Evolutionary conservation across 2,797 vertebrate species (phyloP), one percentile per base, ranked within the genome.

Genomic region (Apodemus agrarius): DNA sequence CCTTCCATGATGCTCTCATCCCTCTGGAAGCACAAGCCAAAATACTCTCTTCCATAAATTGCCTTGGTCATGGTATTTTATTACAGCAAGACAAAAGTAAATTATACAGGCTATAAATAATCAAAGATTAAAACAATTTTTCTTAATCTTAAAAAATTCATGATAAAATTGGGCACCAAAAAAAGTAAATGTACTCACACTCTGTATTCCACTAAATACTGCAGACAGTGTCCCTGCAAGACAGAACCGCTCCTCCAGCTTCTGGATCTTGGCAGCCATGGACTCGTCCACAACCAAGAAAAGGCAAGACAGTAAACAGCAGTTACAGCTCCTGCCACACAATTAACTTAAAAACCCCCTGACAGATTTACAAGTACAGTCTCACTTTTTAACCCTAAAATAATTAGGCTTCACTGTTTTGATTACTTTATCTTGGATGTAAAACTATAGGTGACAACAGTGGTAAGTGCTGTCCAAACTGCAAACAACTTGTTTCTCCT

Each of bases 231-330:
- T 97, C 65, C 99, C 95, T 99, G 99, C 96, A 99, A 97, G 96
- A 99, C 98, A 95, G 99, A 99, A 99, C 84, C 99, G 99, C 98
- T 99, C 99, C 6, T 99, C 99, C 98, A 99, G 93, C 96, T 99
- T 99, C 90, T 99, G 43, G 99, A 99, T 98, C 98, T 99, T 99
- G 96, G 99, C 99, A 34, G 99, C 99, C 99, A 99, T 99, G 98
- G 99, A 99, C 54, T 99, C 99, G 0, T 99, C 99, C 99, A 95
- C 54, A 96, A 98, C 97, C 90, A 43, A 97, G 82, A 94, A 82
- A 97, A 97, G 46, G 52, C 29, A 74, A 63, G 86, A 19, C 34
- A 89, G 78, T 89, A 72, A 91, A 34, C 22, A 89, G 89, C 82
- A 85, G 84, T 74, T 92, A 13, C 12, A 89, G 54, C 89, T 52